Conservation (phyloP, 2,888 invertebrate genomes). For the Drosophila rellima region DNA sequence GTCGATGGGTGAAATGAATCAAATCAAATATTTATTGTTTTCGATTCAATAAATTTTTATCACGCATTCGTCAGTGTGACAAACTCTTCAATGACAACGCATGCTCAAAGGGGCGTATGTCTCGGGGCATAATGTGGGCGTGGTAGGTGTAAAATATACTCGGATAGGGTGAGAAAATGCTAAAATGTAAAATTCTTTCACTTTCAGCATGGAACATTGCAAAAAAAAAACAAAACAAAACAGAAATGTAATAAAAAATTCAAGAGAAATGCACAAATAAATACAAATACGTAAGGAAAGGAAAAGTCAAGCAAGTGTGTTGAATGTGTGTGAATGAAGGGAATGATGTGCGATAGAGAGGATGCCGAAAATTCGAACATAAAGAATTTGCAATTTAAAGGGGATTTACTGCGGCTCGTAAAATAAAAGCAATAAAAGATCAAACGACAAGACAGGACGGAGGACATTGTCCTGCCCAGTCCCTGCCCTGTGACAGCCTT, state of each 20-base stretch:
- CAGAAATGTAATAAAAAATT: constrained; percentile 48
- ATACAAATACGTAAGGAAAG: constrained; percentile 25
- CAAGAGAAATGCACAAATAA: constrained; percentile 60
- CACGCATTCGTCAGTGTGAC: constrained; percentile 64
- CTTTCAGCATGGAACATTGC: constrained; percentile 26
- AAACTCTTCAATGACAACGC: constrained; percentile 44
- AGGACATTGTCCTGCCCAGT: constrained; percentile 54
- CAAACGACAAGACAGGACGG: constrained; percentile 74
- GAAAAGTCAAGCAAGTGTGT: constrained; percentile 30
- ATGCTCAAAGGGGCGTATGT: constrained; percentile 47
- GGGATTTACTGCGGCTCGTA: constrained; percentile 79
- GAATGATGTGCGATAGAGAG: constrained; percentile 15
- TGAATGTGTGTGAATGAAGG: constrained; percentile 28
- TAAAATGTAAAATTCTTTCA: constrained; percentile 36
- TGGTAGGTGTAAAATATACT: constrained; percentile 52
- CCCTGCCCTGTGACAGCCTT: constrained; percentile 42
- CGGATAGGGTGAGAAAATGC: constrained; percentile 19
- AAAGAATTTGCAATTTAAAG: constrained; percentile 82
- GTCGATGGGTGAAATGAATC: constrained; percentile 67
- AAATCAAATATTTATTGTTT: constrained; percentile 81
- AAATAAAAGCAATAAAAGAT: constrained; percentile 82
- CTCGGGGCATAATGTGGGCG: constrained; percentile 28
- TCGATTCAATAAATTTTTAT: constrained; percentile 81
- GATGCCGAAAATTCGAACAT: constrained; percentile 72
- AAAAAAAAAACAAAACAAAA: constrained; percentile 4